Conservation (phyloP, 2,113 vertebrate genomes). For the Vombatus ursinus region DNA sequence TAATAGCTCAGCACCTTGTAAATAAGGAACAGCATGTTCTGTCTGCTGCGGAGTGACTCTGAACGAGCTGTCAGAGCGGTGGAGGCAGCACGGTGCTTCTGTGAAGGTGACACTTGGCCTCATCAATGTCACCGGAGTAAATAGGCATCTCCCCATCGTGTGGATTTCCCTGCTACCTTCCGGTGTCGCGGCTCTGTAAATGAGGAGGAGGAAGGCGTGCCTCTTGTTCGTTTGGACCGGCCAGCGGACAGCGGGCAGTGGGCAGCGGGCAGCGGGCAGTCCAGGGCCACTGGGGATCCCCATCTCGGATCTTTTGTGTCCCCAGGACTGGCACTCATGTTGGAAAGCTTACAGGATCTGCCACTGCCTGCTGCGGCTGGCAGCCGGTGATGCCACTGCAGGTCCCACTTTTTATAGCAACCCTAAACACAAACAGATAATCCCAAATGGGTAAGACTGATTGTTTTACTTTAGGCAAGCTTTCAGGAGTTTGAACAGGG, state of each 20-base stretch:
- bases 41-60: slow-evolving; percentile 24
- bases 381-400: no score
- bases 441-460: neutral
- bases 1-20: slow-evolving; percentile 56
- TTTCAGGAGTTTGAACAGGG: neutral
- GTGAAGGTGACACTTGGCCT: slow-evolving; percentile 69
- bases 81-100: slow-evolving; percentile 18
- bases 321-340: slow-evolving; percentile 22
- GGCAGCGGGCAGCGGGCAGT: no score
- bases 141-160: slow-evolving; percentile 70
- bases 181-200: slow-evolving; percentile 66
- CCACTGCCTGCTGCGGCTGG: no score
- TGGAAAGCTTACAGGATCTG: slow-evolving; percentile 4
- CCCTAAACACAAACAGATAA: neutral
- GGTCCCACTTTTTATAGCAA: neutral
- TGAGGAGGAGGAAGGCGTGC: slow-evolving; percentile 64
- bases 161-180: slow-evolving; percentile 61
- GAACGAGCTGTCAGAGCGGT: slow-evolving; percentile 49
- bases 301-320: slow-evolving; percentile 40
- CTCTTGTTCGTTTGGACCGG: slow-evolving; percentile 66
- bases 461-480: neutral
- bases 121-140: slow-evolving; percentile 61
- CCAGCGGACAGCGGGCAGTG: no score
- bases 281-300: slow-evolving; percentile 45
- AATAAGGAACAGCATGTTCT: slow-evolving; percentile 54